Conservation (phyloP, 2,113 vertebrate genomes). For the Genyomyrus donnyi region DNA sequence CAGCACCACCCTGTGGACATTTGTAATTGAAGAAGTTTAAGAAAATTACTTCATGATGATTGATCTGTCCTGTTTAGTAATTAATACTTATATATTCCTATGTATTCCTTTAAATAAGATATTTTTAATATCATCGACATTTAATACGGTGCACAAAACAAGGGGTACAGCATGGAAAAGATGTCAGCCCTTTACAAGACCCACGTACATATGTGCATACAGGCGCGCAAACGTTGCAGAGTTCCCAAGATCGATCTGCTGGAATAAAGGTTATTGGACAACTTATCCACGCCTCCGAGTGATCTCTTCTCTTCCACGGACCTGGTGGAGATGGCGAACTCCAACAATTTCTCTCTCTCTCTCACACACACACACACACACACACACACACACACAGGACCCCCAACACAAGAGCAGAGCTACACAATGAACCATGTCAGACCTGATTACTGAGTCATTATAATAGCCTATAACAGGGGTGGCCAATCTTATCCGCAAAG, state of each 20-base stretch:
- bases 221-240: no score
- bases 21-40: neutral
- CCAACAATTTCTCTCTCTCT: no score
- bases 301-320: no score
- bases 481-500: no score
- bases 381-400: neutral
- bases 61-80: neutral
- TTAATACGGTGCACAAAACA: neutral
- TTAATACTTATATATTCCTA: neutral
- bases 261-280: no score
- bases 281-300: no score
- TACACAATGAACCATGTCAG: neutral
- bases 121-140: neutral
- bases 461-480: neutral
- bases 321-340: no score
- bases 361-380: no score
- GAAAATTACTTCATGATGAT: neutral
- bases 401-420: neutral
- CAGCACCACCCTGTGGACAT: neutral
- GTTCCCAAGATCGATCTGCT: no score
- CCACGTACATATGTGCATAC: neutral
- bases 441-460: neutral
- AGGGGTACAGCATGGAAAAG: neutral
- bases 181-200: neutral
- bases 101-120: neutral